A percentile compares a stretch with the other conserved stretches of the same genome.
Conservation (phyloP, 2,797 vertebrate genomes). For the Parambassis ranga region DNA sequence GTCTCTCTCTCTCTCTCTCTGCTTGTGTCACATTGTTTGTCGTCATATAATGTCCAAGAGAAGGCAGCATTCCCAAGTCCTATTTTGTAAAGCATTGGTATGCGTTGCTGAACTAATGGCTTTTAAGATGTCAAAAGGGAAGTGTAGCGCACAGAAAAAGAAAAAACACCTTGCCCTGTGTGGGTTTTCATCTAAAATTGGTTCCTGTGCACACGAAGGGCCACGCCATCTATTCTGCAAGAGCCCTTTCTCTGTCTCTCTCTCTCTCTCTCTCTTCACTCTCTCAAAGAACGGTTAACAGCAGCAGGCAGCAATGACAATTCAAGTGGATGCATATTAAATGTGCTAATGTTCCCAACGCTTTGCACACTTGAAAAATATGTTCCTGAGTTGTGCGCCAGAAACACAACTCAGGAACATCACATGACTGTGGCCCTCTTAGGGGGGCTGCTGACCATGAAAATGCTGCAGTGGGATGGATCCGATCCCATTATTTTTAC, state of each 20-base stretch:
- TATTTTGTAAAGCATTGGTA: slow-evolving; percentile 62
- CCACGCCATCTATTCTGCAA: slow-evolving; percentile 45
- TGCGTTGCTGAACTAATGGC: slow-evolving; percentile 75
- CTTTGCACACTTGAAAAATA: slow-evolving; percentile 27
- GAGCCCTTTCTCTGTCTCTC: slow-evolving; percentile 12
- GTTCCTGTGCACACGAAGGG: slow-evolving; percentile 45
- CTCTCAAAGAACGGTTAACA: slow-evolving; percentile 24
- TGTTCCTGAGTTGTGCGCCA: no score
- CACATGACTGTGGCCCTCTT: slow-evolving; percentile 3
- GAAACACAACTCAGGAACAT: no score
- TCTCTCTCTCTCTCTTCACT: slow-evolving; percentile 7
- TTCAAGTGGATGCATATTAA: slow-evolving; percentile 49
- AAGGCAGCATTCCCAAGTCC: slow-evolving; percentile 48
- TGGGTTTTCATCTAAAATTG: slow-evolving; percentile 60
- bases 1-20: slow-evolving; percentile 23
- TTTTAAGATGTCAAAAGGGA: slow-evolving; percentile 74
- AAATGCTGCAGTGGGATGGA: slow-evolving; percentile 12
- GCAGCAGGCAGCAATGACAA: slow-evolving; percentile 22
- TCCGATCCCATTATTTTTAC: slow-evolving; percentile 26
- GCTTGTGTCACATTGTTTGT: slow-evolving; percentile 38
- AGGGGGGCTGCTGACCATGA: not conserved
- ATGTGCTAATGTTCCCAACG: slow-evolving; percentile 25
- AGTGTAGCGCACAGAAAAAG: slow-evolving; percentile 55
- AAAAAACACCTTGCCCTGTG: slow-evolving; percentile 52
- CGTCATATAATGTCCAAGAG: slow-evolving; percentile 59